phyloP scores from a whole-genome alignment of 2,797 vertebrate species.

The Gorsachius magnificus region DNA sequence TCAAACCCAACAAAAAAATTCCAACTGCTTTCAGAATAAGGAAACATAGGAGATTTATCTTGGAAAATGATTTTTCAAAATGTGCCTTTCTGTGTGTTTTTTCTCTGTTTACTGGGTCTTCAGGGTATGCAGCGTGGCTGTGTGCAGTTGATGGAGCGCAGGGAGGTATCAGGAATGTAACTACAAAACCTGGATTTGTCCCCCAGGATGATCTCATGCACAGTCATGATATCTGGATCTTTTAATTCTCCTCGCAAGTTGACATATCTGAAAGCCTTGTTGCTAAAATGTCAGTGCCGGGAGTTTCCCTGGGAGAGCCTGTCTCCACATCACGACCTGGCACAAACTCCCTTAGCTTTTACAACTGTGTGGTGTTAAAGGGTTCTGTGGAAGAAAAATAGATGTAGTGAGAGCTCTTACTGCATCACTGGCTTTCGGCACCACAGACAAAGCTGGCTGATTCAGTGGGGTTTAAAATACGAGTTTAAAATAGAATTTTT shows the following conservation, averaged over 20 bases:
- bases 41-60: background rate
- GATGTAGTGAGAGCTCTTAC: background rate
- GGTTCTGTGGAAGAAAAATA: conserved; percentile 26
- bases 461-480: background rate
- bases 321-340: conserved; percentile 48
- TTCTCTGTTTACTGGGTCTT: background rate
- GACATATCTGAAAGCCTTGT: conserved; percentile 19
- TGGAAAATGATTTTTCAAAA: background rate
- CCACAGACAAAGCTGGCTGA: background rate
- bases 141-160: background rate
- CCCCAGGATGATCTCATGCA: background rate
- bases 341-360: conserved; percentile 40
- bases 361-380: background rate
- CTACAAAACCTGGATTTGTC: background rate
- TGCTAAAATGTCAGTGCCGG: conserved; percentile 8
- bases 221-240: conserved; percentile 25
- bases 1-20: background rate
- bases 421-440: background rate
- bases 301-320: conserved; percentile 52
- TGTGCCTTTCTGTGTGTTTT: background rate
- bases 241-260: conserved; percentile 4
- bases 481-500: background rate
- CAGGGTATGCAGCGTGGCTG: background rate
- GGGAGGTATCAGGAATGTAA: background rate
- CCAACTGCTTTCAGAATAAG: background rate